Conservation (phyloP, 2,113 vertebrate species). For the Chunga burmeisteri region DNA sequence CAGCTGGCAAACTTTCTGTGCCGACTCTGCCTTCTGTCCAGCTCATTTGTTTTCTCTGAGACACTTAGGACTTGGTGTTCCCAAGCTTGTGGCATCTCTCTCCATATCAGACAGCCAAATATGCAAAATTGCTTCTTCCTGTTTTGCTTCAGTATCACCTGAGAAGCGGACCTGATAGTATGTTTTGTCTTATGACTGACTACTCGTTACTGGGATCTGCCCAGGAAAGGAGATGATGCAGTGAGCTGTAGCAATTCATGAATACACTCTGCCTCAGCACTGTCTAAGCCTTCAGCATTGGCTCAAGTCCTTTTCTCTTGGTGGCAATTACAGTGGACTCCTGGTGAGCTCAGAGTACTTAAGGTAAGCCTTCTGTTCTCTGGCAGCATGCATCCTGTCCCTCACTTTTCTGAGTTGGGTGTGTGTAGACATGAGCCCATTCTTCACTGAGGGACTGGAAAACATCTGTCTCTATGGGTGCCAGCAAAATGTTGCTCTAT, state of each 20-base stretch:
- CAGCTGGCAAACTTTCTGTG: background rate
- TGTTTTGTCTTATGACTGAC: background rate
- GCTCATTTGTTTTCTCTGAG: background rate
- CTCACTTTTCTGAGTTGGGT: background rate
- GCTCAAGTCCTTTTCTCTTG: background rate
- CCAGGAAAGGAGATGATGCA: background rate
- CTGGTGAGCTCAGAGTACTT: background rate
- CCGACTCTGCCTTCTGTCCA: background rate
- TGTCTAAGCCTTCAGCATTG: background rate
- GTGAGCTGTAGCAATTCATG: background rate
- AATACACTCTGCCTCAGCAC: background rate
- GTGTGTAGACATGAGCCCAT: background rate
- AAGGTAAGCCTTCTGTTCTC: background rate
- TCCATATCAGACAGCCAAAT: background rate
- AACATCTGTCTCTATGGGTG: rapidly evolving
- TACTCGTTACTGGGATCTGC: background rate
- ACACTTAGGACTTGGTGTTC: background rate
- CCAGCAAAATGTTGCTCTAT: background rate
- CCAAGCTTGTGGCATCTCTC: background rate
- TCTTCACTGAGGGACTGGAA: background rate
- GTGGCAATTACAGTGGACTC: background rate
- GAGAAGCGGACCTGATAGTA: background rate
- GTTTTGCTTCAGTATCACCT: background rate
- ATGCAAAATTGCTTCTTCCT: background rate
- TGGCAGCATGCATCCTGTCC: background rate